These are phyloP conservation scores for Micromesistius poutassou DNA, from an alignment of 2,797 vertebrate genomes.

Conservation along the genomic window DNA sequence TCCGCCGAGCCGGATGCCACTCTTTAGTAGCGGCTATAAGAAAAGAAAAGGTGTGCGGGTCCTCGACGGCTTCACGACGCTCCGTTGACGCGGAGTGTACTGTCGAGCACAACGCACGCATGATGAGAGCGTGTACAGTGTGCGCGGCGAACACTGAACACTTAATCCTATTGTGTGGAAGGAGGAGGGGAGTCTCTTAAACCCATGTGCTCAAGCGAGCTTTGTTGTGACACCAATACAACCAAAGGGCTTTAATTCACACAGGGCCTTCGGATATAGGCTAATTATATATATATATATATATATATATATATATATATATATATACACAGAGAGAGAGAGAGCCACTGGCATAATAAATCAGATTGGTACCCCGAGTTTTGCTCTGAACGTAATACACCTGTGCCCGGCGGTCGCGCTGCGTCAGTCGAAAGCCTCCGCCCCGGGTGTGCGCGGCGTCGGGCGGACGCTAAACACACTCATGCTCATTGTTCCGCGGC, in stretches of 20 bases:
- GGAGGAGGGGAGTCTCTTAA: conserved; percentile 19
- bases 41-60: background rate
- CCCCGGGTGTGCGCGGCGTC: conserved; percentile 45
- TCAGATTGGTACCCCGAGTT: conserved; percentile 43
- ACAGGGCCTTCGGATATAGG: too few relatives aligned
- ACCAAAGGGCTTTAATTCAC: conserved; percentile 22
- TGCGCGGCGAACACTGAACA: background rate
- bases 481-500: conserved; percentile 45
- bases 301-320: too few relatives aligned
- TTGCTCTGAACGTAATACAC: conserved; percentile 42
- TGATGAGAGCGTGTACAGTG: background rate
- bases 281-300: too few relatives aligned
- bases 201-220: conserved; percentile 12
- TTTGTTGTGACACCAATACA: conserved; percentile 48
- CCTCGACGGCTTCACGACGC: background rate
- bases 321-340: too few relatives aligned
- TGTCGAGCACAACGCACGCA: too few relatives aligned
- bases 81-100: background rate
- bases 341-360: conserved; percentile 35
- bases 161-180: background rate
- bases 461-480: conserved; percentile 42
- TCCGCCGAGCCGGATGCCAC: background rate
- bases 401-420: conserved; percentile 42
- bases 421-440: conserved; percentile 42
- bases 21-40: background rate